phyloP scores from a whole-genome alignment of 2,113 vertebrate genomes.

The Ciconia stormi region DNA sequence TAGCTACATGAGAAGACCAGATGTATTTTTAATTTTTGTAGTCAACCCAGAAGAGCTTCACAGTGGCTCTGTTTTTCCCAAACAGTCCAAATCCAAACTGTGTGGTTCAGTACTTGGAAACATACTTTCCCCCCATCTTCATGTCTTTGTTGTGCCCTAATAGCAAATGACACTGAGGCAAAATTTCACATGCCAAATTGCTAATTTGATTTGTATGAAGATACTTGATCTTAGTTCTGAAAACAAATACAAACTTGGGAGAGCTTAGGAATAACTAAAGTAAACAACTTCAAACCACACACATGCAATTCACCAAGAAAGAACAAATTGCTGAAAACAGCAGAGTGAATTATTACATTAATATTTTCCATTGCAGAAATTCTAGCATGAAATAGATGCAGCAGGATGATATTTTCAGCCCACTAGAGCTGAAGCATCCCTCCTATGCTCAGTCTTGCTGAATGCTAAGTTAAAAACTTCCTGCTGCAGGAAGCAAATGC shows the following conservation, averaged over 20 bases:
- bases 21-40: background rate
- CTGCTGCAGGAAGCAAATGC: background rate
- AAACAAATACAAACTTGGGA: background rate
- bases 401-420: background rate
- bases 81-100: background rate
- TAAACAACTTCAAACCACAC: background rate
- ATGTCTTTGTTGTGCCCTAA: background rate
- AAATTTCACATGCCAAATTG: background rate
- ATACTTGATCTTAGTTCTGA: background rate
- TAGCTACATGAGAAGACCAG: background rate
- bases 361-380: background rate
- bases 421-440: background rate
- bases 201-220: background rate
- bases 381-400: background rate
- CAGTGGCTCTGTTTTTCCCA: background rate
- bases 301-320: background rate
- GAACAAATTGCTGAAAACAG: background rate
- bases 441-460: background rate
- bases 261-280: background rate
- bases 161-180: background rate
- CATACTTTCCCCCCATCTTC: background rate
- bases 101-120: background rate
- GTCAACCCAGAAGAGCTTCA: background rate
- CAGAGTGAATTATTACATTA: background rate
- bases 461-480: background rate